These are phyloP conservation scores for Mesocricetus auratus DNA, from an alignment of 2,113 vertebrate genomes.

Conservation along the genomic window DNA sequence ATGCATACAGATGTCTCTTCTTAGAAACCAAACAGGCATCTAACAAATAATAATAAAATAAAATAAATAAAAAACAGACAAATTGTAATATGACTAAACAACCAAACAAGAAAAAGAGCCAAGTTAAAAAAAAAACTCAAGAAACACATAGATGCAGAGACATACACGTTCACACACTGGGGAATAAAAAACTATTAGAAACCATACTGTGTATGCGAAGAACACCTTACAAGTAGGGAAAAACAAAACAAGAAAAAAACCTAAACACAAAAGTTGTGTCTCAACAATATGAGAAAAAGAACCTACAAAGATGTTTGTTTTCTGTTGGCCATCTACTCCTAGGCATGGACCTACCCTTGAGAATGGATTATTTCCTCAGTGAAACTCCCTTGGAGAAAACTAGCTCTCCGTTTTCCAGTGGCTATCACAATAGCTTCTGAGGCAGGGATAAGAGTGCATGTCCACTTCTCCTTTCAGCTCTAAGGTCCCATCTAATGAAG, in stretches of 20 bases:
- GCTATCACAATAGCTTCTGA: background rate
- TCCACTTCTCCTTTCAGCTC: background rate
- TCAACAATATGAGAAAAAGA: background rate
- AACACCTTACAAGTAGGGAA: background rate
- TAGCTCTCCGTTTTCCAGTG: too few relatives aligned
- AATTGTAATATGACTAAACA: background rate
- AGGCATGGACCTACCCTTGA: background rate
- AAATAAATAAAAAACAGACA: background rate
- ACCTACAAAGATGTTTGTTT: background rate
- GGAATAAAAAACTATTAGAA: background rate
- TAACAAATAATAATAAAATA: background rate
- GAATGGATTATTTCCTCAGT: background rate
- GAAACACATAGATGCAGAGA: background rate
- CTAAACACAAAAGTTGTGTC: too few relatives aligned
- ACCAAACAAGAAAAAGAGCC: background rate
- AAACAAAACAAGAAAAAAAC: too few relatives aligned
- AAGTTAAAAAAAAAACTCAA: too few relatives aligned
- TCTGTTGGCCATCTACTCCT: too few relatives aligned
- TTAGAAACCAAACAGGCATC: background rate
- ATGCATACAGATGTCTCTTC: background rate
- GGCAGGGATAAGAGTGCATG: background rate
- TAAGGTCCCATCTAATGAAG: too few relatives aligned
- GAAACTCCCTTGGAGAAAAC: background rate
- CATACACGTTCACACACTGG: background rate
- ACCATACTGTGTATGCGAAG: background rate